Conservation (phyloP, 2,888 invertebrate species). For the Cheilosia pagana region DNA sequence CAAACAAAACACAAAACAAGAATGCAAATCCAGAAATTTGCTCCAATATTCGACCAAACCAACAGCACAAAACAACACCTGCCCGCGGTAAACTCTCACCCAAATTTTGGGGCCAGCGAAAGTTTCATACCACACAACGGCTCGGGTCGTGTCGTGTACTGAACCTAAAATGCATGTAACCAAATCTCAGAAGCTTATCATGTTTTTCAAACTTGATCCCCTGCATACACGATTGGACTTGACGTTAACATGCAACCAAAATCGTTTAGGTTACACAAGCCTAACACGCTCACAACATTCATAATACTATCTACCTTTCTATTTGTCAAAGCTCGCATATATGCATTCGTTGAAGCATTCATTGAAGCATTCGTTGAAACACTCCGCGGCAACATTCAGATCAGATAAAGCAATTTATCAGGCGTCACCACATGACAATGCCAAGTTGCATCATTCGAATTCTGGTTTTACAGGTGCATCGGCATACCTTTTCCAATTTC, state of each 20-base stretch:
- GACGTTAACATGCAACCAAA: conserved; percentile 41
- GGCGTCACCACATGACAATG: conserved; percentile 33
- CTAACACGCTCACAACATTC: conserved; percentile 22
- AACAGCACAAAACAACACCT: no score
- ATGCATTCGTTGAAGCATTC: neutral
- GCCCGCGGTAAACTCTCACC: no score
- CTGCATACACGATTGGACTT: conserved; percentile 15
- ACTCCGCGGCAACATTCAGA: conserved; percentile 1
- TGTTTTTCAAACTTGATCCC: neutral
- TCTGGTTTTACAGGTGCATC: conserved; percentile 58
- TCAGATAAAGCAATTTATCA: conserved; percentile 60
- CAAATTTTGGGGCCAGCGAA: neutral
- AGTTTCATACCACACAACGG: neutral
- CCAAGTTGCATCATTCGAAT: conserved; percentile 39
- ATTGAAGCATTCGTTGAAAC: neutral
- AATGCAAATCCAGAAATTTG: no score
- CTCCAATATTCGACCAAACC: no score
- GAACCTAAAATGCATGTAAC: neutral
- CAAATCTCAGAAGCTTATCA: conserved; percentile 27
- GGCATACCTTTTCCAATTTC: conserved; percentile 26
- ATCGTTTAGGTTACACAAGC: conserved; percentile 36
- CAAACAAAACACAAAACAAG: no score
- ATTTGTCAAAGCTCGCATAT: conserved; percentile 16
- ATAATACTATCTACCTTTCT: neutral
- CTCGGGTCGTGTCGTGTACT: neutral